Percentiles rank a stretch among this genome's conserved stretches.
Evolutionary conservation across 2,797 vertebrate species (phyloP).

Genomic region (Sebastes vulpes): DNA sequence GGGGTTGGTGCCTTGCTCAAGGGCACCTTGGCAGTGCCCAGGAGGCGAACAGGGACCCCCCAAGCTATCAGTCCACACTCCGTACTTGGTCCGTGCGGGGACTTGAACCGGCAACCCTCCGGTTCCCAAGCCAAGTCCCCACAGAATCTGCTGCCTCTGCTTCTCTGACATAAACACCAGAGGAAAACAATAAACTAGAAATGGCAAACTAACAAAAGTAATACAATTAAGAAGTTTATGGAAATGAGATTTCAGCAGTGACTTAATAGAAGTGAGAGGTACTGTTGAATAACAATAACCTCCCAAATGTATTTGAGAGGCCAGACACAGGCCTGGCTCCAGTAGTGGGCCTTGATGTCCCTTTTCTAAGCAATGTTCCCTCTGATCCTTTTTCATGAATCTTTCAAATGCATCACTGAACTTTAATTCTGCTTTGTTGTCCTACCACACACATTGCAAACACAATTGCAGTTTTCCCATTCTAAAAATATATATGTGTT

Average conservation of each 20-base stretch:
- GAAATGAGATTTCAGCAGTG: constrained; percentile 1
- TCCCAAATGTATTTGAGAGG: background rate
- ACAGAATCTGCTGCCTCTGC: too few species aligned
- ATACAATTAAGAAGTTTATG: background rate
- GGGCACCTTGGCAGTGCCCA: too few species aligned
- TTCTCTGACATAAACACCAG: background rate
- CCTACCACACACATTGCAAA: background rate
- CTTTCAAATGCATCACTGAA: constrained; percentile 38
- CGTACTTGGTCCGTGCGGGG: too few species aligned
- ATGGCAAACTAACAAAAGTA: background rate
- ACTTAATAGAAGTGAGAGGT: constrained; percentile 5
- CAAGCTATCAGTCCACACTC: too few species aligned
- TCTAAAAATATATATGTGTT: background rate
- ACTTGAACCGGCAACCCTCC: too few species aligned
- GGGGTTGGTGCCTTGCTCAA: too few species aligned
- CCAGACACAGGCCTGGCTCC: constrained; percentile 2
- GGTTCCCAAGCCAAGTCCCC: too few species aligned
- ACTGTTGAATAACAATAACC: constrained; percentile 25
- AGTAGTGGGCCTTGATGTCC: constrained; percentile 8
- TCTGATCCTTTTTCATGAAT: constrained; percentile 51
- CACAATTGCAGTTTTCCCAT: background rate
- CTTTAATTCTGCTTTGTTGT: constrained; percentile 22
- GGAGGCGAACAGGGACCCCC: too few species aligned
- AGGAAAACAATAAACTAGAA: background rate
- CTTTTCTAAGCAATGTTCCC: constrained; percentile 1